Base-by-base conservation (phyloP, 2,888 invertebrate species). In the Orchestes rusci region DNA sequence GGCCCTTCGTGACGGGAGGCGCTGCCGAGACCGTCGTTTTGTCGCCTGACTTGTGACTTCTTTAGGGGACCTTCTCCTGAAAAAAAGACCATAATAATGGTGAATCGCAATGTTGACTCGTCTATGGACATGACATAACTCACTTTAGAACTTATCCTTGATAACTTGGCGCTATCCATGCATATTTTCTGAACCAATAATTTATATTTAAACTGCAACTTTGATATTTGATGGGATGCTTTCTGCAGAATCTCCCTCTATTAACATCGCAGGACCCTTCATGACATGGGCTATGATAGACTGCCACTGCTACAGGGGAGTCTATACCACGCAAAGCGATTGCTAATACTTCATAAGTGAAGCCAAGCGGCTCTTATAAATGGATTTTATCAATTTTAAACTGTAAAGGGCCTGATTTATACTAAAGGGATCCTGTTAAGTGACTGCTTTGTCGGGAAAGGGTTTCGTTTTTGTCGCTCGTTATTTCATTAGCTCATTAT, bases 361-460 rank as follows among this genome's bases (percentile, higher is more conserved):
- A 69, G 63, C 66, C 63, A 61, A 66, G 64, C 68, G 65, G 64
- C 64, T 58, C 61, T 65, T 67, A 67, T 68, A 68, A 67, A 68
- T 69, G 68, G 67, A 68, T 68, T 67, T 68, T 67, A 68, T 68
- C 68, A 67, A 68, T 68, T 68, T 68, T 61, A 65, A 65, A 66
- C 60, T 62, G 57, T 54, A 52, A 56, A 57, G 58, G 57, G 55
- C 57, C 57, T 62, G 64, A 65, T 64, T 63, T 63, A 65, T 60
- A 61, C 57, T 52, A 52, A 57, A 57, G 56, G 53, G 54, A 54
- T 52, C 44, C 51, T 53, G 51, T 54, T 53, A 43, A 46, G 39
- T 43, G 43, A 47, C 39, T 27, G 42, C 36, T 41, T 30, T 33
- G 36, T 38, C 31, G 27, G 32, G 15, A 45, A 45, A 42, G 34